Evolutionary conservation across 2,888 invertebrate genomes (phyloP).

Genomic region (Calliphora vomitoria): DNA sequence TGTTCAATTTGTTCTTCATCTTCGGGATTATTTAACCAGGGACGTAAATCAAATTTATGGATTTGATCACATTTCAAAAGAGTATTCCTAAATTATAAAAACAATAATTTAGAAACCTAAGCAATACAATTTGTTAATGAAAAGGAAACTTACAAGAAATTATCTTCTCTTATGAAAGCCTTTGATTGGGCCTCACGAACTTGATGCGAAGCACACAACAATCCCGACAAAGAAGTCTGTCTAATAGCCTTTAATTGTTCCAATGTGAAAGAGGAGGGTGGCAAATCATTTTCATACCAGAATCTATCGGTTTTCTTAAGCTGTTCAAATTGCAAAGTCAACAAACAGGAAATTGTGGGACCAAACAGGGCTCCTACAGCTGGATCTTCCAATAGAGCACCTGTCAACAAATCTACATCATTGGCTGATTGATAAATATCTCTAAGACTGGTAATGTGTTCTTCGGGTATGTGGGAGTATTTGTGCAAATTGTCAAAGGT

Average conservation of each 20-base stretch:
- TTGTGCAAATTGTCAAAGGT: slow-evolving; percentile 80
- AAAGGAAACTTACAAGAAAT: slow-evolving; percentile 89
- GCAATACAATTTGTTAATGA: not conserved
- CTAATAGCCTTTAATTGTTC: slow-evolving; percentile 93
- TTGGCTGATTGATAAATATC: slow-evolving; percentile 89
- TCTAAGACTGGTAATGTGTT: slow-evolving; percentile 87
- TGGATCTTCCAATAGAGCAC: slow-evolving; percentile 92
- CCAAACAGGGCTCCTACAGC: slow-evolving; percentile 93
- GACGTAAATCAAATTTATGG: slow-evolving; percentile 87
- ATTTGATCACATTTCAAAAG: slow-evolving; percentile 91
- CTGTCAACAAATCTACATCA: slow-evolving; percentile 94
- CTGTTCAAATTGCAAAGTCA: slow-evolving; percentile 92
- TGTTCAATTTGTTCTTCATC: slow-evolving; percentile 79
- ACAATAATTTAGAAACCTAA: not conserved
- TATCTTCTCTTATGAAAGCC: slow-evolving; percentile 93
- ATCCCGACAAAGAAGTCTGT: slow-evolving; percentile 91
- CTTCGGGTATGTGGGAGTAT: slow-evolving; percentile 83
- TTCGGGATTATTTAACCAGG: slow-evolving; percentile 87
- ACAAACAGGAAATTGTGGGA: slow-evolving; percentile 94
- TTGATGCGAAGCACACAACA: slow-evolving; percentile 91
- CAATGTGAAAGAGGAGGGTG: slow-evolving; percentile 92
- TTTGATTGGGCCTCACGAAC: slow-evolving; percentile 92
- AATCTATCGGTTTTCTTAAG: slow-evolving; percentile 95
- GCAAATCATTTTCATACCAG: slow-evolving; percentile 98
- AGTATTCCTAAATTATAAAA: slow-evolving; percentile 86